Percentiles rank a stretch among this genome's conserved stretches.
Conservation (phyloP, 2,797 vertebrate species). For the Eleutherodactylus coqui region DNA sequence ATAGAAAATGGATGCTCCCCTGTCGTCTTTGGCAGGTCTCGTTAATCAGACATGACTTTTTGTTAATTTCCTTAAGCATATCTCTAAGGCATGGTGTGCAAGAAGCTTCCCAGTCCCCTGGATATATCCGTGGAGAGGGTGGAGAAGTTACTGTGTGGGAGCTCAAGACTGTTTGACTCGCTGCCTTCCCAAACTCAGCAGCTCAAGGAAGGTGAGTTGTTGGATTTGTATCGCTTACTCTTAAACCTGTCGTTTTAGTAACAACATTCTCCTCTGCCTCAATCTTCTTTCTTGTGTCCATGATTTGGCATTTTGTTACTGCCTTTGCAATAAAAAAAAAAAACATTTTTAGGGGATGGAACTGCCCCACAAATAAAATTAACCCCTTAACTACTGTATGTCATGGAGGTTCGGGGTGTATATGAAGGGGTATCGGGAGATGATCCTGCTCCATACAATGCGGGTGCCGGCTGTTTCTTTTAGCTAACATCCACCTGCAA, state of each 20-base stretch:
- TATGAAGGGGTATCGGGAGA: no score
- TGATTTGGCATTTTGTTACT: not conserved
- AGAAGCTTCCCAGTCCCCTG: conserved; percentile 90
- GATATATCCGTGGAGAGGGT: conserved; percentile 86
- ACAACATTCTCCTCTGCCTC: no score
- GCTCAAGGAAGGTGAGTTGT: conserved; percentile 84
- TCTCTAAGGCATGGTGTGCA: conserved; percentile 89
- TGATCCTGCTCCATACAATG: no score
- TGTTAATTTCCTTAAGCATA: conserved; percentile 73
- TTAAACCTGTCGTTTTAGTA: not conserved
- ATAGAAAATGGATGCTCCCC: not conserved
- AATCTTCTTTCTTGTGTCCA: not conserved
- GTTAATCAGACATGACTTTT: not conserved
- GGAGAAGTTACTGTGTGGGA: conserved; percentile 90
- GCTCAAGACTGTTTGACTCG: conserved; percentile 83
- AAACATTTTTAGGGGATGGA: no score
- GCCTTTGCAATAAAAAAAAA: no score
- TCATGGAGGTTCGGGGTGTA: no score
- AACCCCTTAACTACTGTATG: no score
- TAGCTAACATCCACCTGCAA: no score
- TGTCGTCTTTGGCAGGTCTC: not conserved
- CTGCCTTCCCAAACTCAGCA: conserved; percentile 86
- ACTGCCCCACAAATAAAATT: no score
- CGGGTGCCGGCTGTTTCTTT: no score
- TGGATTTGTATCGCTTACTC: not conserved